Conservation (phyloP, 2,888 invertebrate genomes). For the Cepaea hortensis region DNA sequence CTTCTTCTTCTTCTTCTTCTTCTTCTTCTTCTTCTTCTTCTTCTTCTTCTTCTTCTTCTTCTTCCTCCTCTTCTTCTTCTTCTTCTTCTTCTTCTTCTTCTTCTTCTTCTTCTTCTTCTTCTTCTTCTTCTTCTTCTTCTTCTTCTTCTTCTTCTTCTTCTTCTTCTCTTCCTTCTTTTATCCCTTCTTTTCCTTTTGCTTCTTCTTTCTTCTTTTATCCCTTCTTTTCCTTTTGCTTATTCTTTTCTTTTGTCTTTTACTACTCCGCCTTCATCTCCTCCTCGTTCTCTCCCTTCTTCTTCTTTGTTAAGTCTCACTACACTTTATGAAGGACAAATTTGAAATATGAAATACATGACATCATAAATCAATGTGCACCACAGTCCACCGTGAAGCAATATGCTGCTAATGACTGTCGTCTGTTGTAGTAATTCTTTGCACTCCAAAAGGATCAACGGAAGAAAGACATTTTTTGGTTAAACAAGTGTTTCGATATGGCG, state of each 20-base stretch:
- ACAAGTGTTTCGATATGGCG: too few species aligned
- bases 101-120: constrained; percentile 9
- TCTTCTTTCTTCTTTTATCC: constrained; percentile 2
- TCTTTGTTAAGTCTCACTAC: too few species aligned
- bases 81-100: constrained; percentile 6
- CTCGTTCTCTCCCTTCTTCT: too few species aligned
- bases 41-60: too few species aligned
- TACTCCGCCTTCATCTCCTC: background rate
- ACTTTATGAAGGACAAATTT: too few species aligned
- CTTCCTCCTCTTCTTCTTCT: background rate
- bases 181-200: background rate
- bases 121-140: background rate
- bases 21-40: constrained; percentile 26
- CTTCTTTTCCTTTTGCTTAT: background rate
- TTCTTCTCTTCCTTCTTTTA: background rate
- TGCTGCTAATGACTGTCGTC: too few species aligned
- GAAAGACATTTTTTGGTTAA: too few species aligned
- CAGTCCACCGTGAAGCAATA: too few species aligned
- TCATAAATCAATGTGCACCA: too few species aligned
- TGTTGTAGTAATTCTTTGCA: too few species aligned
- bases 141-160: background rate
- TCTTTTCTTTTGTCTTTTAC: background rate
- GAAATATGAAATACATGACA: too few species aligned
- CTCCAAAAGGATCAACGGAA: too few species aligned
- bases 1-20: constrained; percentile 22